Evolutionary conservation across 1,140 invertebrate genomes (phyloP).

Genomic region (Apocrypta bakeri): DNA sequence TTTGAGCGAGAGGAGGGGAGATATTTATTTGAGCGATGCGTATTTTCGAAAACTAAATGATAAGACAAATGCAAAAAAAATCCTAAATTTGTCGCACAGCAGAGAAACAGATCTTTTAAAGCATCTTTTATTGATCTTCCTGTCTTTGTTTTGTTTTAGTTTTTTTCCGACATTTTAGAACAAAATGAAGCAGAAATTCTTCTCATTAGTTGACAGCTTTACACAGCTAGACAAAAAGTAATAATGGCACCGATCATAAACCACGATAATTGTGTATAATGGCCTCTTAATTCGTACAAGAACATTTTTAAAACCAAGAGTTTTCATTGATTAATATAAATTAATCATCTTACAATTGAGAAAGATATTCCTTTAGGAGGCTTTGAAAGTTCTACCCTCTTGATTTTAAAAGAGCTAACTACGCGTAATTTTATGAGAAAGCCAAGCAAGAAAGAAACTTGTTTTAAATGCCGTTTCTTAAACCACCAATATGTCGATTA

Average conservation of each 20-base stretch:
- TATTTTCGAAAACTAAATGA: slow-evolving; percentile 34
- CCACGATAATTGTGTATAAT: not conserved
- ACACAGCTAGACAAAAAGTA: not conserved
- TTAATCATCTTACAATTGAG: not conserved
- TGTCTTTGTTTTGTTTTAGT: not conserved
- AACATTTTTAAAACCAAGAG: not conserved
- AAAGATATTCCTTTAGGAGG: not conserved
- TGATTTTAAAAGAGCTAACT: not conserved
- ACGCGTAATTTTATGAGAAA: not conserved
- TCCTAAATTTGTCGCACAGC: slow-evolving; percentile 20
- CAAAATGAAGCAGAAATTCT: not conserved
- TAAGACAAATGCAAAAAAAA: slow-evolving; percentile 37
- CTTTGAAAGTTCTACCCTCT: not conserved
- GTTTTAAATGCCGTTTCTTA: not conserved
- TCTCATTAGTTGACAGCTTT: not conserved
- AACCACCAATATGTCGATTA: not conserved
- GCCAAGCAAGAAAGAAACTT: not conserved
- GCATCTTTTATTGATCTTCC: slow-evolving; percentile 12
- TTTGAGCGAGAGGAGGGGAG: slow-evolving; percentile 62
- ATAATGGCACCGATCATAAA: not conserved
- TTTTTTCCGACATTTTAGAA: not conserved
- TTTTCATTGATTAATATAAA: not conserved
- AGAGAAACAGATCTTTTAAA: slow-evolving; percentile 5
- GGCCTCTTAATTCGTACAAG: not conserved
- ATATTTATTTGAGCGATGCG: slow-evolving; percentile 42